Evolutionary conservation across 2,888 invertebrate species (phyloP), one percentile per base, ranked within the genome.

Genomic region (Lithophane socia): DNA sequence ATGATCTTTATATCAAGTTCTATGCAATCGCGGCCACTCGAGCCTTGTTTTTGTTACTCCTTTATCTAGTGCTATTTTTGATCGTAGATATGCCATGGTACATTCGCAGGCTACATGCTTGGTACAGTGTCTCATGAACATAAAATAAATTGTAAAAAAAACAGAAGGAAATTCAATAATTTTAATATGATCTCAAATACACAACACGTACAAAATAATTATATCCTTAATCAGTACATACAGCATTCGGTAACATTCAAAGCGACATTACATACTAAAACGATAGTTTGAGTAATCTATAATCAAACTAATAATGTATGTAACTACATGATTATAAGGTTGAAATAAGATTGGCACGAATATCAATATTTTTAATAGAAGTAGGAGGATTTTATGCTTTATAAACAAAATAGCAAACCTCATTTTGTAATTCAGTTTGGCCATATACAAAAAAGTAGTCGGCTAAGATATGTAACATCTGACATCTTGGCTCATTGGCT

Each of bases 141-240:
- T 21, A 54, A 21, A 18, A 47, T 8, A 18, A 44, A 16, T 12
- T 12, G 12, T 21, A 7, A 42, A 44, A 82, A 65, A 61, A 13
- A 52, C 21, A 24, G 0, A 47, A 49, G 8, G 18, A 64, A 73
- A 68, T 85, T 84, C 63, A 66, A 75, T 78, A 71, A 78, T 73
- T 86, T 86, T 86, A 87, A 83, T 87, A 77, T 69, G 73, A 79
- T 85, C 73, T 83, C 79, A 84, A 80, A 85, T 79, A 85, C 81
- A 88, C 80, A 73, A 84, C 86, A 85, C 78, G 65, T 89, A 89
- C 82, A 88, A 87, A 86, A 85, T 83, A 80, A 78, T 77, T 68
- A 77, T 75, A 81, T 79, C 24, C 66, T 73, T 75, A 75, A 74
- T 85, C 79, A 82, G 61, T 80, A 86, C 71, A 82, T 56, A 79